Conservation (phyloP, 92 coral and sea anemone genomes). For the Zoanthus solanderi region DNA sequence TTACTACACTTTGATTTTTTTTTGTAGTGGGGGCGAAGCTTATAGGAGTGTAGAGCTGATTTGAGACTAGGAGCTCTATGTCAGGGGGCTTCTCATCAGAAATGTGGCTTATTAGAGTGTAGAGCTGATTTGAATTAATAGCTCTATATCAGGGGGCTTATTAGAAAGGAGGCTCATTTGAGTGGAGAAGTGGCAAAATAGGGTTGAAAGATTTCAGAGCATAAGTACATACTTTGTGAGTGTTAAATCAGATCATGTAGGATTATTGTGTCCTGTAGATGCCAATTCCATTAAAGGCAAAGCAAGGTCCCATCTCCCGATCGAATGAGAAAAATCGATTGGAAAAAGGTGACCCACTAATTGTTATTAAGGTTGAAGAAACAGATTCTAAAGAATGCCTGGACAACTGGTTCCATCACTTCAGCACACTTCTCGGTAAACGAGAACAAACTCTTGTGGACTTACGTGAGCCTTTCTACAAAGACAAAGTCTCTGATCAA, state of each 20-base stretch:
- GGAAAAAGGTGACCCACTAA: slow-evolving; percentile 23
- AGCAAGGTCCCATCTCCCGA: slow-evolving; percentile 21
- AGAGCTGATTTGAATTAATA: too few species aligned
- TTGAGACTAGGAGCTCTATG: too few species aligned
- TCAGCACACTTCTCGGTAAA: background rate
- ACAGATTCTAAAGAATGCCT: slow-evolving; percentile 15
- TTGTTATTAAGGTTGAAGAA: background rate
- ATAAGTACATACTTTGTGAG: background rate
- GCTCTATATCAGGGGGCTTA: too few species aligned
- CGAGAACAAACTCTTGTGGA: background rate
- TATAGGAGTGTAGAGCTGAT: too few species aligned
- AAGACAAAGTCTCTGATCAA: background rate
- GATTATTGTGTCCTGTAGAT: slow-evolving; percentile 36
- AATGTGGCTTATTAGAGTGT: too few species aligned
- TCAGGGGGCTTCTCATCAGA: too few species aligned
- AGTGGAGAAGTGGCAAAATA: slow-evolving; percentile 15
- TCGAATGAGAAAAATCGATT: slow-evolving; percentile 25
- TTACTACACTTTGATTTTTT: too few species aligned
- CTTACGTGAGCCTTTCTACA: background rate
- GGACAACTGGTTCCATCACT: background rate
- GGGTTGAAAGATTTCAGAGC: slow-evolving; percentile 15
- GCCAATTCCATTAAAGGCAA: slow-evolving; percentile 43
- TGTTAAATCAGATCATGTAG: slow-evolving; percentile 27
- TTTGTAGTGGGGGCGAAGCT: too few species aligned
- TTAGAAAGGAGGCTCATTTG: too few species aligned